Percentiles rank a stretch among this genome's conserved stretches.
Evolutionary conservation across 2,113 vertebrate genomes (phyloP).

Genomic region (Ibidorhyncha struthersii): DNA sequence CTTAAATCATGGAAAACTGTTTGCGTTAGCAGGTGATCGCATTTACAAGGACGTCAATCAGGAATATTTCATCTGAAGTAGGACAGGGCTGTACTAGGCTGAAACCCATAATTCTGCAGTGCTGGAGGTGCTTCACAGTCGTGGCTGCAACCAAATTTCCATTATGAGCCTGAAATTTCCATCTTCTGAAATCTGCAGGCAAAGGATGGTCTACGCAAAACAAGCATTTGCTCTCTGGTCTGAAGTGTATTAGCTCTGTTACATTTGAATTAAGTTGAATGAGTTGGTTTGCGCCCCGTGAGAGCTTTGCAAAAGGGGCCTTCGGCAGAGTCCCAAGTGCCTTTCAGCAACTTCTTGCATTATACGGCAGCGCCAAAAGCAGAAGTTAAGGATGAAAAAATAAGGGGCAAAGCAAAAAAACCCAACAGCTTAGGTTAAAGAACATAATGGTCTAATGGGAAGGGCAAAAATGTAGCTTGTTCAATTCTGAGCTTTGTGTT

Average conservation of each 20-base stretch:
- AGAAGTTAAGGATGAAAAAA: not conserved
- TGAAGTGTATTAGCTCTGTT: not conserved
- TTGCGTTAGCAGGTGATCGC: not conserved
- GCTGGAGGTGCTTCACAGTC: not conserved
- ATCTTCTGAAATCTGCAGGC: not conserved
- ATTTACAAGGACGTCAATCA: not conserved
- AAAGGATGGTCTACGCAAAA: not conserved
- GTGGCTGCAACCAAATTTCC: not conserved
- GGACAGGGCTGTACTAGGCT: not conserved
- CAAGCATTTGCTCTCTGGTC: not conserved
- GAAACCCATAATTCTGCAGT: rapidly evolving
- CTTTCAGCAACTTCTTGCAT: not conserved
- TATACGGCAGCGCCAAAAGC: rapidly evolving
- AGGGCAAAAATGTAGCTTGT: not conserved
- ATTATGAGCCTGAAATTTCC: not conserved
- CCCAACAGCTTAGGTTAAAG: not conserved
- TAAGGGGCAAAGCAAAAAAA: not conserved
- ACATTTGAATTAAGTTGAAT: not conserved
- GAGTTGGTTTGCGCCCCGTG: not conserved
- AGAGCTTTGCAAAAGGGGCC: not conserved
- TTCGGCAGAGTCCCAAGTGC: not conserved
- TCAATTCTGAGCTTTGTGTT: not conserved
- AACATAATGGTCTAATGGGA: too few relatives aligned
- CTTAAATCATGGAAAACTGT: not conserved
- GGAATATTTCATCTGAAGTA: not conserved